phyloP scores from a whole-genome alignment of 92 coral and sea anemone genomes.

The Anthopleura xanthogrammica region DNA sequence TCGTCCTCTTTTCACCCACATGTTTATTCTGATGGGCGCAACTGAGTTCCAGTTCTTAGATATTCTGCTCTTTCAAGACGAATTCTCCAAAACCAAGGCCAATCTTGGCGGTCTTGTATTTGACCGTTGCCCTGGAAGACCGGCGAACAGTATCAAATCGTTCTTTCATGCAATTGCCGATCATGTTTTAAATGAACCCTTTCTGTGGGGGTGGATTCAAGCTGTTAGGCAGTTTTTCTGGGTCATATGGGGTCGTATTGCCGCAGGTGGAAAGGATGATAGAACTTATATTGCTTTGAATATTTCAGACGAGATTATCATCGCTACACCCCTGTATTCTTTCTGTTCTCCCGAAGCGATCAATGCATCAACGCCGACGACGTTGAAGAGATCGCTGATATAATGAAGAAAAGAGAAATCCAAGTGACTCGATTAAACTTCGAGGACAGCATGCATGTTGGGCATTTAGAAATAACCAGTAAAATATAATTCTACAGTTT shows the following conservation, averaged over 20 bases:
- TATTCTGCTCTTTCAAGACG: not conserved
- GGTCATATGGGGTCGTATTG: not conserved
- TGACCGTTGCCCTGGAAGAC: not conserved
- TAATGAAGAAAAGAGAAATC: not conserved
- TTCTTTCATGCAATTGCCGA: not conserved
- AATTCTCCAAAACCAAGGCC: not conserved
- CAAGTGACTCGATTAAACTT: not conserved
- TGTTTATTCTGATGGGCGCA: not conserved
- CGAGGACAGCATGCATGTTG: not conserved
- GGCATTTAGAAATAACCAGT: not conserved
- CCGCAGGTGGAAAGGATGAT: too few relatives aligned
- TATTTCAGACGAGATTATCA: not conserved
- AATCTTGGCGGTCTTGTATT: not conserved
- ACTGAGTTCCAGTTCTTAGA: not conserved
- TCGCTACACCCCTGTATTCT: not conserved
- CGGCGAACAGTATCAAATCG: not conserved
- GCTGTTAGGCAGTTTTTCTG: not conserved
- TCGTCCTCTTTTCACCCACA: not conserved
- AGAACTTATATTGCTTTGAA: not conserved
- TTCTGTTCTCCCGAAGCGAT: not conserved
- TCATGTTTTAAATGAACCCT: not conserved
- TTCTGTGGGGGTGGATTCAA: not conserved
- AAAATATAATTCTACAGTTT: not conserved
- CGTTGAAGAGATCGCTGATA: not conserved
- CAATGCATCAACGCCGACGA: not conserved